Percentiles rank a stretch among this genome's conserved stretches.
These are phyloP conservation scores for Aporrectodea caliginosa DNA, from an alignment of 1,140 invertebrate species.

Conservation along the genomic window DNA sequence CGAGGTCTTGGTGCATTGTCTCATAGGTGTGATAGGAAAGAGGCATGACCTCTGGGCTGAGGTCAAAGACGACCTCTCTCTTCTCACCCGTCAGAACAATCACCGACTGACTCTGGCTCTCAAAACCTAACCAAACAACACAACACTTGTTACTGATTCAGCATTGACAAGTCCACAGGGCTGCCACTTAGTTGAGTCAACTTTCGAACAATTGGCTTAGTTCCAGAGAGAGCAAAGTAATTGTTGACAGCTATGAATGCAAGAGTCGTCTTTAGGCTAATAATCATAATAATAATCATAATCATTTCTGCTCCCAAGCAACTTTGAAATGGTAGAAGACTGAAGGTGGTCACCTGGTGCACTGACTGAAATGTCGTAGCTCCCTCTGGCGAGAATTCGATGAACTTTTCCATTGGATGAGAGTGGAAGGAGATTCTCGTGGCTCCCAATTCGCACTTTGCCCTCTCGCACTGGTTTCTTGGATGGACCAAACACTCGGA, in stretches of 20 bases:
- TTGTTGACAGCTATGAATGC: no score
- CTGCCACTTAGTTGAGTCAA: no score
- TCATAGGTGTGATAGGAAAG: neutral
- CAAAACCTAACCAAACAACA: no score
- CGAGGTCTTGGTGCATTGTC: neutral
- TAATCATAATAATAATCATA: no score
- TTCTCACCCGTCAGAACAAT: neutral
- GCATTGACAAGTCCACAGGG: no score
- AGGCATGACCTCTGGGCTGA: neutral
- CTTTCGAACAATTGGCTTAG: no score
- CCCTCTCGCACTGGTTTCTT: conserved; percentile 78
- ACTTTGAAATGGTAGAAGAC: neutral
- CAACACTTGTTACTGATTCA: no score
- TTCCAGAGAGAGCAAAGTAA: no score
- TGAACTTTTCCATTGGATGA: conserved; percentile 40
- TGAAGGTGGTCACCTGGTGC: conserved; percentile 39
- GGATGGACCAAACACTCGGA: conserved; percentile 76
- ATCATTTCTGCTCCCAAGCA: no score
- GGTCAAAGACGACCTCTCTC: neutral
- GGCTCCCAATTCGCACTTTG: conserved; percentile 60
- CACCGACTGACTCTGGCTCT: neutral
- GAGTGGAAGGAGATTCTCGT: conserved; percentile 29
- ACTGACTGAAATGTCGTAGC: conserved; percentile 40
- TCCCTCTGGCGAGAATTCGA: conserved; percentile 38
- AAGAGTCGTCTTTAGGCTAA: no score